A percentile compares a stretch with the other conserved stretches of the same genome.
These are phyloP conservation scores for Cyclophora albipunctata DNA, from an alignment of 2,888 invertebrate species.

Conservation along the genomic window DNA sequence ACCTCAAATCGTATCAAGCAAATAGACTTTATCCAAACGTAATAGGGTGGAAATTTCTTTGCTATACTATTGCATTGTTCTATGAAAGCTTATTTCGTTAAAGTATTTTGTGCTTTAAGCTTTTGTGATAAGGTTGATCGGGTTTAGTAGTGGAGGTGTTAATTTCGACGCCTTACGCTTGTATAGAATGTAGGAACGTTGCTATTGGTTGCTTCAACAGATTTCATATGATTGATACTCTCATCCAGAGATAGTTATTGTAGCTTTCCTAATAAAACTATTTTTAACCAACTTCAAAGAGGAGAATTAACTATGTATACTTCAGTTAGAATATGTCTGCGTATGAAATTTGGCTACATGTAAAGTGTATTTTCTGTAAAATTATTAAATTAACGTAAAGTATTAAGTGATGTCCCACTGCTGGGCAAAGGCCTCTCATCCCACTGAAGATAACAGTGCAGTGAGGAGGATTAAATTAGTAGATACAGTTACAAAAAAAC, in stretches of 20 bases:
- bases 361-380: too few relatives aligned
- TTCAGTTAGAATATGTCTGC: too few relatives aligned
- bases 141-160: conserved; percentile 41
- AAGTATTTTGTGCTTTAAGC: conserved; percentile 3
- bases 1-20: conserved; percentile 19
- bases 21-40: conserved; percentile 21
- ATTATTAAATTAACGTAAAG: too few relatives aligned
- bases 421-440: too few relatives aligned
- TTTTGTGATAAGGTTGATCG: conserved; percentile 11
- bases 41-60: conserved; percentile 28
- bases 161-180: conserved; percentile 63
- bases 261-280: too few relatives aligned
- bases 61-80: conserved; percentile 22
- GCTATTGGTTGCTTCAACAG: conserved; percentile 46
- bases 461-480: too few relatives aligned
- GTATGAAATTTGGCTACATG: too few relatives aligned
- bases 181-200: conserved; percentile 30
- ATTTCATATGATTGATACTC: conserved; percentile 20
- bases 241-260: not conserved
- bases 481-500: too few relatives aligned
- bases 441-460: too few relatives aligned
- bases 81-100: conserved; percentile 14
- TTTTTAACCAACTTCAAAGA: too few relatives aligned
- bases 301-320: too few relatives aligned
- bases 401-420: too few relatives aligned